Base-by-base conservation (phyloP, 2,888 invertebrate genomes). In the Acronicta psi region DNA sequence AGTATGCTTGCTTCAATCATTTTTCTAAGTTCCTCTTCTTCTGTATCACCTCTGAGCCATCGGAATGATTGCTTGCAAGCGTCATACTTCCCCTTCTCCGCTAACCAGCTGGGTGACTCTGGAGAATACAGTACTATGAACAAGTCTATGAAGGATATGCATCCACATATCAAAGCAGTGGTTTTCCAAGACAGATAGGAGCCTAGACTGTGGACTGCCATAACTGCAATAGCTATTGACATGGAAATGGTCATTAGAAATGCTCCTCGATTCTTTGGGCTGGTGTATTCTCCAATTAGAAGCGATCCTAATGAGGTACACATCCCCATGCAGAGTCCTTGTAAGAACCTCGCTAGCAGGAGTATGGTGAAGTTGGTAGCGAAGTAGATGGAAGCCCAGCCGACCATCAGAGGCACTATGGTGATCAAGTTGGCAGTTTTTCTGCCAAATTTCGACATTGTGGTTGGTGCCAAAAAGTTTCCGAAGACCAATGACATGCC, bases 71-170 rank as follows among this genome's bases (percentile, higher is more conserved):
- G 80, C 62, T 92, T 91, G 0, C 96, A 95, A 40, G 95, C 94
- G 0, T 92, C 91, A 1, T 92, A 86, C 23, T 90, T 89, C 0
- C 95, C 95, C 65, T 95, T 95, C 25, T 94, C 92, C 0, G 95
- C 91, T 34, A 96, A 78, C 96, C 96, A 96, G 59, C 94, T 93
- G 0, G 96, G 96, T 0, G 96, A 95, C 85, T 96, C 96, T 0
- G 95, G 96, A 0, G 91, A 90, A 43, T 81, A 83, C 10, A 87
- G 69, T 0, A 89, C 86, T 25, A 90, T 85, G 2, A 88, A 34
- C 20, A 95, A 80, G 29, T 95, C 91, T 3, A 91, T 69, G 4
- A 95, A 76, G 0, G 94, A 92, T 20, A 95, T 80, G 5, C 82
- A 59, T 0, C 91, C 89, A 53, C 94, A 93, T 4, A 95, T 80